Percentiles rank a stretch among this genome's conserved stretches.
Evolutionary conservation across 30 jellyfish, hydroid and myxozoan genomes (phyloP).

Genomic region (Haliclystus octoradiatus): DNA sequence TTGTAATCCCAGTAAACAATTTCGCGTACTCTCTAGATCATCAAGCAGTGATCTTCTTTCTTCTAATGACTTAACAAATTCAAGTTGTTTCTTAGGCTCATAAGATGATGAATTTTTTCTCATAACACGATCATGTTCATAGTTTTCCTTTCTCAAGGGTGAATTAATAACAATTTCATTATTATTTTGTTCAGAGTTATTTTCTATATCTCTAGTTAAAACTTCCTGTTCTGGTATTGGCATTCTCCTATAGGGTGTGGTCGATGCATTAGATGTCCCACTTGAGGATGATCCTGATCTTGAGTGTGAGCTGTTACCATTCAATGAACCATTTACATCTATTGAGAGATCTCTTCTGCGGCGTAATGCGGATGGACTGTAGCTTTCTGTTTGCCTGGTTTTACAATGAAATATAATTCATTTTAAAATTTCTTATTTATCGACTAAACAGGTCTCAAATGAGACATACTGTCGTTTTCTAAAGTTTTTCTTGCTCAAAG

Average conservation of each 20-base stretch:
- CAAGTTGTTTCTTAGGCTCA: neutral
- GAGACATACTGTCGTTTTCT: too few species aligned
- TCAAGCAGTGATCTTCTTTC: neutral
- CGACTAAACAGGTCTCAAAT: too few species aligned
- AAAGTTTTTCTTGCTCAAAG: too few species aligned
- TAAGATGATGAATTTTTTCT: too few species aligned
- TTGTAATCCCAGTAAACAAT: neutral
- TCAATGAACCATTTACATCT: neutral
- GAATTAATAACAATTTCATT: neutral
- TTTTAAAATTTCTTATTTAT: too few species aligned
- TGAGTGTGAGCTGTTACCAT: neutral
- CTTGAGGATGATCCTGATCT: neutral
- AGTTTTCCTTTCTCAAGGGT: neutral
- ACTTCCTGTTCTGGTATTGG: neutral
- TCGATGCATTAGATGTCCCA: neutral
- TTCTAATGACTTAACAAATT: neutral
- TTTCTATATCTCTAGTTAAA: neutral
- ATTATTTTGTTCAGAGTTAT: neutral
- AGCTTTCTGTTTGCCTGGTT: too few species aligned
- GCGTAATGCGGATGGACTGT: too few species aligned
- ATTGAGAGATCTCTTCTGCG: neutral
- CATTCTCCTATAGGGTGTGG: neutral
- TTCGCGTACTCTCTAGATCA: neutral
- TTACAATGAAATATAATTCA: too few species aligned
- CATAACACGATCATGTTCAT: neutral